phyloP scores from a whole-genome alignment of 2,113 vertebrate genomes.

The Nipponia nippon region DNA sequence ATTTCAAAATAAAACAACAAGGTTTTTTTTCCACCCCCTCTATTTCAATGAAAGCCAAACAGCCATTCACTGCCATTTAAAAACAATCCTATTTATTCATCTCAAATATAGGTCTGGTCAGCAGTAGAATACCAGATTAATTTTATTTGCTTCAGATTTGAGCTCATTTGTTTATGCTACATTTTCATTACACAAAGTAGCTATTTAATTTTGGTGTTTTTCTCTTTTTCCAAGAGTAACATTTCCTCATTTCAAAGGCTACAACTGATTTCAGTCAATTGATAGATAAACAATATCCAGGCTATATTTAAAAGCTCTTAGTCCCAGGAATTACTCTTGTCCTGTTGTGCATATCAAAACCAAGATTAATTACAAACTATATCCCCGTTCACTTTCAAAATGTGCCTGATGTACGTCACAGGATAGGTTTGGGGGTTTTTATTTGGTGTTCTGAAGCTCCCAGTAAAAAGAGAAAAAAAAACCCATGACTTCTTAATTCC shows the following conservation, averaged over 20 bases:
- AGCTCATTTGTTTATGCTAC: not conserved
- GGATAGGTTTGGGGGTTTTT: not conserved
- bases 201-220: not conserved
- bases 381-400: not conserved
- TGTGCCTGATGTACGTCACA: not conserved
- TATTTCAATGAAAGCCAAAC: not conserved
- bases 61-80: accelerated
- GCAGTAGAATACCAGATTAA: not conserved
- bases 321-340: not conserved
- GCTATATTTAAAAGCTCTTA: not conserved
- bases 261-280: not conserved
- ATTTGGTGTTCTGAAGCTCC: not conserved
- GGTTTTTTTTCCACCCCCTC: not conserved
- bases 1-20: not conserved
- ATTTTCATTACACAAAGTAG: not conserved
- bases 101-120: not conserved
- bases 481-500: not conserved
- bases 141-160: not conserved
- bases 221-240: not conserved
- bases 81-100: not conserved
- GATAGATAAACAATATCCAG: not conserved
- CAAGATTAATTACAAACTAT: not conserved
- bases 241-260: not conserved
- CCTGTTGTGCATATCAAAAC: not conserved
- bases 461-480: not conserved